Evolutionary conservation across 1,140 invertebrate species (phyloP).

Genomic region (Melitaea cinxia): DNA sequence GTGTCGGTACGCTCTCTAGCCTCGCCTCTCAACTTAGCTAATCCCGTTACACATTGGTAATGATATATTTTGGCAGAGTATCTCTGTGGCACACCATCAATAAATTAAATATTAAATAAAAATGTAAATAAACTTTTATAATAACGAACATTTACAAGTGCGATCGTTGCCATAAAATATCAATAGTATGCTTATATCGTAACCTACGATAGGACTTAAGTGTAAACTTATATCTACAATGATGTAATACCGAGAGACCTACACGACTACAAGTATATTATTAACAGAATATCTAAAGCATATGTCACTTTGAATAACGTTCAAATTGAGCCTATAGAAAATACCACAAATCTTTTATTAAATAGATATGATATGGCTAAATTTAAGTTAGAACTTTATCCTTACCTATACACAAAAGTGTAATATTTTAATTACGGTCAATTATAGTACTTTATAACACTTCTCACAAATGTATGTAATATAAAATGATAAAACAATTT

Average conservation of each 20-base stretch:
- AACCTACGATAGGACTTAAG: slow-evolving; percentile 72
- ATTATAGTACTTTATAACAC: slow-evolving; percentile 80
- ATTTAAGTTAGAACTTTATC: slow-evolving; percentile 82
- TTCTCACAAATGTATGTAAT: slow-evolving; percentile 82
- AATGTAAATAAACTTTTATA: slow-evolving; percentile 78
- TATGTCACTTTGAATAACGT: slow-evolving; percentile 82
- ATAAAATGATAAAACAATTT: slow-evolving; percentile 84
- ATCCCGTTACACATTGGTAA: slow-evolving; percentile 72
- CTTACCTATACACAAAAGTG: slow-evolving; percentile 82
- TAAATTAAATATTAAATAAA: slow-evolving; percentile 81
- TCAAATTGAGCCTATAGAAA: slow-evolving; percentile 82
- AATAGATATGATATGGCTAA: slow-evolving; percentile 83
- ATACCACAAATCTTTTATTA: slow-evolving; percentile 82
- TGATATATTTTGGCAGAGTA: slow-evolving; percentile 82
- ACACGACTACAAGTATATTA: slow-evolving; percentile 79
- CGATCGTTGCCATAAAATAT: slow-evolving; percentile 78
- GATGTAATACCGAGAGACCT: slow-evolving; percentile 78
- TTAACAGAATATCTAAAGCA: slow-evolving; percentile 82
- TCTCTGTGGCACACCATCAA: slow-evolving; percentile 82
- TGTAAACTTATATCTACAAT: slow-evolving; percentile 67
- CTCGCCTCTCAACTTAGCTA: slow-evolving; percentile 41
- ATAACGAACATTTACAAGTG: slow-evolving; percentile 78
- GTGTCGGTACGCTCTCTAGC: not conserved
- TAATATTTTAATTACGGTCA: slow-evolving; percentile 81
- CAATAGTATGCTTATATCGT: slow-evolving; percentile 73